These are phyloP conservation scores for Ariopsis seemanni DNA, from an alignment of 2,113 vertebrate species.

Conservation along the genomic window DNA sequence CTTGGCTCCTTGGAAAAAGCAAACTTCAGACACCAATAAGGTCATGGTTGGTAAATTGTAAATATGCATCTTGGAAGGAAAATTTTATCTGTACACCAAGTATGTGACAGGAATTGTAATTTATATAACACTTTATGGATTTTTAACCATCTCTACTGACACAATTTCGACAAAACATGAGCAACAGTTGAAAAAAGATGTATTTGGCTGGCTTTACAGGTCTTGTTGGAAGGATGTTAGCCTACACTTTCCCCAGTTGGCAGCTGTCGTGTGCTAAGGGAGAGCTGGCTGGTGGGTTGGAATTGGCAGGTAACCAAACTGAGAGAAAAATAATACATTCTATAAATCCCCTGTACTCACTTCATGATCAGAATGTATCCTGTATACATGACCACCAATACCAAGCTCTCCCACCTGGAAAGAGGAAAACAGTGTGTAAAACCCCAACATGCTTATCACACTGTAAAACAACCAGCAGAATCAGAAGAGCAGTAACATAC, in stretches of 20 bases:
- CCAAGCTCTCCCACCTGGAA: slow-evolving; percentile 93
- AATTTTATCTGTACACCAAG: not conserved
- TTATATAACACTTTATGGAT: too few species aligned
- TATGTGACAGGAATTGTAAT: too few species aligned
- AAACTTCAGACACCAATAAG: not conserved
- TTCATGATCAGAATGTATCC: slow-evolving; percentile 98
- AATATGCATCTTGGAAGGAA: not conserved
- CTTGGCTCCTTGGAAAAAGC: not conserved
- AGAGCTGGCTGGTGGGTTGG: not conserved
- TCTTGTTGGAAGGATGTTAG: not conserved
- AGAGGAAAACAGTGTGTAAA: slow-evolving; percentile 40
- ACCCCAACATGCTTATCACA: not conserved
- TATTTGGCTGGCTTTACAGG: too few species aligned
- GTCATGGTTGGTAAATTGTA: not conserved
- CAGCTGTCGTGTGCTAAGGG: not conserved
- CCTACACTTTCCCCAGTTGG: not conserved
- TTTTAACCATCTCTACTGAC: not conserved
- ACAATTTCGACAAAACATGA: not conserved
- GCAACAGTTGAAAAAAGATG: not conserved
- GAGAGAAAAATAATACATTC: not conserved
- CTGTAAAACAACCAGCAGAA: slow-evolving; percentile 18
- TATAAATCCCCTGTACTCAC: slow-evolving; percentile 73
- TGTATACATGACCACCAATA: slow-evolving; percentile 89
- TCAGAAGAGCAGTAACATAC: slow-evolving; percentile 25
- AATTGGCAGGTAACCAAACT: not conserved